Evolutionary conservation across 2,113 vertebrate species (phyloP), one percentile per base, ranked within the genome.

Genomic region (Dendrocopos noguchii): DNA sequence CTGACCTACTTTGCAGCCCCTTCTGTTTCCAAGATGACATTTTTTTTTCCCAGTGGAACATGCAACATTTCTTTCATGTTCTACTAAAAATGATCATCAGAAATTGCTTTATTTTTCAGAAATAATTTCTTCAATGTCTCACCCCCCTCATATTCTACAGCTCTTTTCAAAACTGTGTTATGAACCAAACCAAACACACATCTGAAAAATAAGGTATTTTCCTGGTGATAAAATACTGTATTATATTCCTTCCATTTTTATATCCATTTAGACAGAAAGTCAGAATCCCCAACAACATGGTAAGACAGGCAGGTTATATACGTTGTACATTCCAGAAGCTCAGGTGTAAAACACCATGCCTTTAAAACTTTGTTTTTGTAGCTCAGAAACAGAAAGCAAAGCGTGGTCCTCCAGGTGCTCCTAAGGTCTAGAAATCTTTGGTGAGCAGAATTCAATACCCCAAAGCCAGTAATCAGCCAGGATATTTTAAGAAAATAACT

Each of bases 401-500:
- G 24, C 15, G 47, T 5, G 68, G 19, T 59, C 15, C 57, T 90
- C 46, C 50, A 8, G 12, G 31, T 80, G 36, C 56, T 87, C 34
- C 31, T 52, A 36, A 87, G 33, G 85, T 22, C 36, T 83, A 56
- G 10, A 64, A 78, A 42, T 34, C 82, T 91, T 75, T 71, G 42
- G 56, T 80, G 44, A 90, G 42, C 86, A 95, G 91, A 96, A 95
- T 88, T 94, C 73, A 88, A 88, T 61, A 88, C 33, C 33, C 60
- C 52, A 86, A 91, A 86, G 83, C 31, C 57, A 83, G 76, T 21
- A 52, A 42, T 91, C 72, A 85, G 71, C 33, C 84, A 89, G 52
- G 93, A 53, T 87, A 92, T 84, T 84, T 87, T 73, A 94, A 88
- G 92, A 59, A 90, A 95, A 67, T 87, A 95, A 84, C 74, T 90